phyloP scores from a whole-genome alignment of 2,113 vertebrate genomes.

The Pseudorectes ferrugineus region DNA sequence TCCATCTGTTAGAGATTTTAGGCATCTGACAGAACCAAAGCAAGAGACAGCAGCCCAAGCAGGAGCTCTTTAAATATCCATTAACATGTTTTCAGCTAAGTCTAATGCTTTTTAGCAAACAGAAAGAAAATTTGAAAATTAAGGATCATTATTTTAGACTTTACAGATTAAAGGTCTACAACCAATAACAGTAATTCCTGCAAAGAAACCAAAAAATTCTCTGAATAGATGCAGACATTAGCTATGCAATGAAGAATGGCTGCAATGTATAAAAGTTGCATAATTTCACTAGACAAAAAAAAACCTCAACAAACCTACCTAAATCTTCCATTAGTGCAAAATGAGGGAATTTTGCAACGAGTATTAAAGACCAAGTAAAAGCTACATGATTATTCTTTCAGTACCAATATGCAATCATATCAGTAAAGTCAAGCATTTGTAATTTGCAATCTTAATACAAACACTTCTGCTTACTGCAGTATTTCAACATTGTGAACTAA shows the following conservation, averaged over 20 bases:
- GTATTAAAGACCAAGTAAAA: not conserved
- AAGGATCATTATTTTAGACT: not conserved
- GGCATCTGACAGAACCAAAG: not conserved
- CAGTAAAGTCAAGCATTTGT: not conserved
- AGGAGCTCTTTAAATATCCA: not conserved
- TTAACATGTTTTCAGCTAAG: not conserved
- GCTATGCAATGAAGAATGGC: not conserved
- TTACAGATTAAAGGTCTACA: not conserved
- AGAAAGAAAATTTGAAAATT: not conserved
- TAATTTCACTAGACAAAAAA: not conserved
- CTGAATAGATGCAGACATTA: not conserved
- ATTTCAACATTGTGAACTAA: not conserved
- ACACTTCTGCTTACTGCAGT: not conserved
- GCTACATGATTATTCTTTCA: not conserved
- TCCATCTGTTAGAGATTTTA: not conserved
- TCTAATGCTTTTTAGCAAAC: not conserved
- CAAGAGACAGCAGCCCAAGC: not conserved
- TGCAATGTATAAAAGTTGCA: not conserved
- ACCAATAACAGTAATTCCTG: not conserved
- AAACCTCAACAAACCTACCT: fast-evolving
- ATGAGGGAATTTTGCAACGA: not conserved
- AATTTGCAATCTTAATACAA: not conserved
- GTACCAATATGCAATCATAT: not conserved
- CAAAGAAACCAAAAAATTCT: not conserved
- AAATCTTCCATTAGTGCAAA: not conserved